Base-by-base conservation (phyloP, 2,797 vertebrate genomes). In the Eurystomus glaucurus region DNA sequence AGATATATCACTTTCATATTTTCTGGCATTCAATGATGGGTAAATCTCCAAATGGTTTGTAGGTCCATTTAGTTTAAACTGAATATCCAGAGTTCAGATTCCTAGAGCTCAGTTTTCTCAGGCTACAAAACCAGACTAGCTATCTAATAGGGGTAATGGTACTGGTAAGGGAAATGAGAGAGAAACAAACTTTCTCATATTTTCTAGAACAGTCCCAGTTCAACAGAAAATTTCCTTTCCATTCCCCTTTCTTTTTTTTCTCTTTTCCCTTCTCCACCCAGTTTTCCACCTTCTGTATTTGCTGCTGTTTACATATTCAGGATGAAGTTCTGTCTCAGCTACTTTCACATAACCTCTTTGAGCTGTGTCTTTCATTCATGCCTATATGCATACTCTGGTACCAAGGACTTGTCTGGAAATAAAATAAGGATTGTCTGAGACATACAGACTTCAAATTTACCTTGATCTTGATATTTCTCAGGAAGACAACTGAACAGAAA, bases 21-120 rank as follows among this genome's bases (percentile, higher is more conserved):
- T 96, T 92, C 86, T 97, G 94, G 92, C 92, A 90, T 69, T 83
- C 46, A n/a, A 35, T 8, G 10, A 52, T 82, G 74, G 33, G 39
- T 90, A 71, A 85, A 88, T 65, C 81, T 95, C 84, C 88, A 91
- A 90, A 85, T 58, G 31, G 33, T 83, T 93, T 94, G 81, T 80
- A 76, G 1, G 5, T 72, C n/a, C 69, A 45, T 76, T 85, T 92
- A 76, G 50, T 68, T 51, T 85, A 76, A 89, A 84, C 60, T 82
- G 52, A 80, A 83, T 77, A 91, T 54, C 26, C 65, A 71, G n/a
- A 90, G 45, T 79, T 92, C 26, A 70, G 64, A 78, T 89, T 93
- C 57, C 87, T 96, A 88, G 88, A 94, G 51, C 86, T 91, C 76
- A 78, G 35, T 87, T 97, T 96, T 55, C 78, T 74, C 84, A 71